Conservation (phyloP, 1,140 invertebrate genomes). For the Caligus rogercresseyi region DNA sequence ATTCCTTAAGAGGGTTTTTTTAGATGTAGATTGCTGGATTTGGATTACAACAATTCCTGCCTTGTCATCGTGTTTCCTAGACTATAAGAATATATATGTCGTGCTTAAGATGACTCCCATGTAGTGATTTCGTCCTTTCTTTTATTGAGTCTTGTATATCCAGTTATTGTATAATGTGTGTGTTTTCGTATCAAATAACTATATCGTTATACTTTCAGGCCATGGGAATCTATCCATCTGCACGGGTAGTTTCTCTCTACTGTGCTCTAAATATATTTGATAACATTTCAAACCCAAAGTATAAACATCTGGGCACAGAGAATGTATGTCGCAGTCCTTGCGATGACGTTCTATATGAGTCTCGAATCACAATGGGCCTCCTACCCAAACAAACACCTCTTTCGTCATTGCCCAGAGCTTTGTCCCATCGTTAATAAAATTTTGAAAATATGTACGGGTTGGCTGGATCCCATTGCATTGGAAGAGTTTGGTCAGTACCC, state of each 20-base stretch:
- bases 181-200: too few species aligned
- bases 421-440: constrained; percentile 10
- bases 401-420: constrained; percentile 3
- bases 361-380: neutral
- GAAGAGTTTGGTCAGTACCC: constrained; percentile 6
- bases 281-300: neutral
- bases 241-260: neutral
- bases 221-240: constrained; percentile 12
- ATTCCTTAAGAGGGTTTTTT: too few species aligned
- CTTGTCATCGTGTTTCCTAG: too few species aligned
- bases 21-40: too few species aligned
- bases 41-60: too few species aligned
- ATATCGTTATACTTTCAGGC: too few species aligned
- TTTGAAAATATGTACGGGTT: constrained; percentile 8
- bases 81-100: too few species aligned
- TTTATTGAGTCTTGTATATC: too few species aligned
- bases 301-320: neutral
- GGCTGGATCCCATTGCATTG: constrained; percentile 10
- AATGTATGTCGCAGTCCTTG: constrained; percentile 4
- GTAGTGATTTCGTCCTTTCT: too few species aligned
- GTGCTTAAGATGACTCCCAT: too few species aligned
- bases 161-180: too few species aligned
- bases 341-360: constrained; percentile 11
- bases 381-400: constrained; percentile 7
- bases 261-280: constrained; percentile 13